Base-by-base conservation (phyloP, 2,888 invertebrate species). In the Dasysyrphus tricinctus region DNA sequence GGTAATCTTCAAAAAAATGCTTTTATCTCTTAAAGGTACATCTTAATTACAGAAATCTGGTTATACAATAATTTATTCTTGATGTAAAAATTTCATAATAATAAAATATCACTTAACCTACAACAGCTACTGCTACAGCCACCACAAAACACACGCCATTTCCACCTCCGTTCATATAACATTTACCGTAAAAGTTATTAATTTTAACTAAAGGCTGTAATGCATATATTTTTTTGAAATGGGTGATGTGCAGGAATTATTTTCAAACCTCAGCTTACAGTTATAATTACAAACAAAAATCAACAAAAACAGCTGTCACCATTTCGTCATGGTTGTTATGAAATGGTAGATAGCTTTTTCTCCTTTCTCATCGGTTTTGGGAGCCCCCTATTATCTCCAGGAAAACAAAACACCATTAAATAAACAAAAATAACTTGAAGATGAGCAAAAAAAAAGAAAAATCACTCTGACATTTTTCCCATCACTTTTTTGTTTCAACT, bases 291-390 rank as follows among this genome's bases (percentile, higher is more conserved):
- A 12, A 14, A 39, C 11, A 3, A 19, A n/a, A 24, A 5, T 4
- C 19, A 67, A 67, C 9, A 47, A 69, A 39, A 42, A 14, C 65
- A 42, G 49, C 77, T 77, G 77, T 77, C 77, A 77, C 37, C 57
- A 57, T 69, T 70, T 69, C 69, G 5, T 77, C 77, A 70, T 63
- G 9, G 16, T 65, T 37, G 47, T 79, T 79, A 70, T 54, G 72
- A 79, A 79, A 79, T 63, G 37, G 44, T 51, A 51, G 70, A 63
- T 54, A 61, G 32, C 16, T 12, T 63, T 51, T 77, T 59, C 24
- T n/a, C 32, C 37, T 51, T 32, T 47, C 59, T 11, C 8, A n/a
- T 54, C 14, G 1, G 14, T 19, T n/a, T 39, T 24, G 2, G 9
- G 37, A 12, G 16, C 14, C 12, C 19, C 49, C 32, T 32, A 32